Conservation (phyloP, 2,113 vertebrate species). For the Scortum barcoo region DNA sequence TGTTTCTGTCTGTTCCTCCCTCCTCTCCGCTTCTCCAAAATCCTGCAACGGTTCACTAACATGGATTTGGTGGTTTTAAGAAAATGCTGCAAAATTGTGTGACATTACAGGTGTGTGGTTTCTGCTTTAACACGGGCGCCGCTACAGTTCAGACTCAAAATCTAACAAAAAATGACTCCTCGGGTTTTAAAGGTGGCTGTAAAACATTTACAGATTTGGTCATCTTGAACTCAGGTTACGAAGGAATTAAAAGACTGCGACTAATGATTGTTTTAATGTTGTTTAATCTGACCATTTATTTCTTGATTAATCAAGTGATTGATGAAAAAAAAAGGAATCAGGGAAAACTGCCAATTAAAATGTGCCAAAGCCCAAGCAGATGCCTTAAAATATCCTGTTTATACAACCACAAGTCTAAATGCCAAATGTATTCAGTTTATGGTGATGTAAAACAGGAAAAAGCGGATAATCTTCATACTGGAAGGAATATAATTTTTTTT, state of each 20-base stretch:
- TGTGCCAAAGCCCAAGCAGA: not conserved
- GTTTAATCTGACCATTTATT: not conserved
- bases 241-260: not conserved
- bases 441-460: not conserved
- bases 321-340: not conserved
- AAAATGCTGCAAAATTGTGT: constrained; percentile 25
- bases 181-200: not conserved
- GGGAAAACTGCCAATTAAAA: not conserved
- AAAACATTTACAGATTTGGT: not conserved
- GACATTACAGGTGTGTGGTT: constrained; percentile 12
- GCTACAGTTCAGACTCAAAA: not conserved
- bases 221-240: not conserved
- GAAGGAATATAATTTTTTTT: not conserved
- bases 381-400: not conserved
- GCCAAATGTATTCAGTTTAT: not conserved
- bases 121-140: not conserved
- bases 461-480: not conserved
- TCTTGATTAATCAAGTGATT: not conserved
- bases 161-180: not conserved
- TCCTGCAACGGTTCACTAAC: constrained; percentile 18
- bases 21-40: constrained; percentile 43
- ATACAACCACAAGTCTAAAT: not conserved
- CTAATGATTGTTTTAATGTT: not conserved
- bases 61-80: constrained; percentile 35
- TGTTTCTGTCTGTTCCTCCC: constrained; percentile 49